phyloP scores from a whole-genome alignment of 2,797 vertebrate species.

The Eurystomus glaucurus region DNA sequence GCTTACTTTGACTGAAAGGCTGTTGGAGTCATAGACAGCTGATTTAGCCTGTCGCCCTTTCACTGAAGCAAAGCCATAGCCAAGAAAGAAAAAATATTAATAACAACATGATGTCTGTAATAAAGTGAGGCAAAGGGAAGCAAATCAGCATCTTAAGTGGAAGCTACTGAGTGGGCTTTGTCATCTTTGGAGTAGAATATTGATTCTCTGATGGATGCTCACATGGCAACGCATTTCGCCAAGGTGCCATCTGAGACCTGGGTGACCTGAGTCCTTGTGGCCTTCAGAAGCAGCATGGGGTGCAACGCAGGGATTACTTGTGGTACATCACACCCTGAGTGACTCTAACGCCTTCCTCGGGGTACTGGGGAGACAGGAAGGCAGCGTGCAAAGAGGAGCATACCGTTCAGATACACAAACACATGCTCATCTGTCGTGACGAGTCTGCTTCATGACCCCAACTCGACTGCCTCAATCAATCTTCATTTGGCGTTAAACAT shows the following conservation, averaged over 20 bases:
- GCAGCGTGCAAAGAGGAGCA: accelerated
- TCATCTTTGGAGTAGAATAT: background rate
- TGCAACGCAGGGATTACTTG: background rate
- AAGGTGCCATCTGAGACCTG: accelerated
- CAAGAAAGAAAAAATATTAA: background rate
- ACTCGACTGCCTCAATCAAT: background rate
- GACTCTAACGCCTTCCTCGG: background rate
- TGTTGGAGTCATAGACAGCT: background rate
- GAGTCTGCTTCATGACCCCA: background rate
- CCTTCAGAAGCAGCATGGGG: background rate
- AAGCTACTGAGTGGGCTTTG: background rate
- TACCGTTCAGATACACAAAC: accelerated
- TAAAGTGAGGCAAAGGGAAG: background rate
- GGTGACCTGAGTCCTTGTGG: background rate
- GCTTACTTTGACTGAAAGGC: background rate
- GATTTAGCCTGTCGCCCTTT: background rate
- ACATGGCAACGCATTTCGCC: background rate
- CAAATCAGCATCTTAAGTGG: background rate
- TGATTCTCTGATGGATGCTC: background rate
- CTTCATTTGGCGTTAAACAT: background rate
- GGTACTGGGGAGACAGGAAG: background rate
- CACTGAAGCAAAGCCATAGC: background rate
- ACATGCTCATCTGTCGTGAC: accelerated
- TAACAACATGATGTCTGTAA: background rate
- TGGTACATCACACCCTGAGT: accelerated